Percentiles rank a stretch among this genome's conserved stretches.
Conservation (phyloP, 2,113 vertebrate species). For the Pyrgilauda ruficollis region DNA sequence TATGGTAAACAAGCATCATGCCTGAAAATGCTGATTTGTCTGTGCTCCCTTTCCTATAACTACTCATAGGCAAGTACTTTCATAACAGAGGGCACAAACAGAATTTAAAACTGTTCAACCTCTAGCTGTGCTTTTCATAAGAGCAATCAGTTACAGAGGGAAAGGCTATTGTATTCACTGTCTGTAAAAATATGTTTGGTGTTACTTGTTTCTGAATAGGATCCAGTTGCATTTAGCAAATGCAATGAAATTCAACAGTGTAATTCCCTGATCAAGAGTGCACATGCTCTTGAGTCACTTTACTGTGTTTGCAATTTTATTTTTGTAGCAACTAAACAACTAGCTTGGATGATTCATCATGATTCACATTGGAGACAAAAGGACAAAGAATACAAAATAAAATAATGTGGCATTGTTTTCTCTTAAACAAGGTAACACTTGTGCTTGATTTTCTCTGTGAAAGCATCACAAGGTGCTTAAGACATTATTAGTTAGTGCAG, state of each 20-base stretch:
- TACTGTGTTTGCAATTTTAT: slow-evolving; percentile 26
- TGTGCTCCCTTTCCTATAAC: not conserved
- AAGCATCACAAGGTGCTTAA: slow-evolving; percentile 14
- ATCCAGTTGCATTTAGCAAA: not conserved
- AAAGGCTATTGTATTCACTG: not conserved
- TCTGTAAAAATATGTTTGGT: not conserved
- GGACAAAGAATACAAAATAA: slow-evolving; percentile 24
- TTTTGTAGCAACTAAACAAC: slow-evolving; percentile 56
- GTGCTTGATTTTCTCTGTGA: slow-evolving; percentile 26
- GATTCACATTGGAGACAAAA: slow-evolving; percentile 44
- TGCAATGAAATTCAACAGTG: slow-evolving; percentile 5
- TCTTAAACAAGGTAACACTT: not conserved
- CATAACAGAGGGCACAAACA: not conserved
- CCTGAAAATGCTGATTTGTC: not conserved
- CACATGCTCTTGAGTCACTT: not conserved
- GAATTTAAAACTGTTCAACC: not conserved
- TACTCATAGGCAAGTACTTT: not conserved
- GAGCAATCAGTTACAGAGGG: not conserved
- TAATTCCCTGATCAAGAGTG: slow-evolving; percentile 9
- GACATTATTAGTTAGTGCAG: slow-evolving; percentile 18
- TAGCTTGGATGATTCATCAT: slow-evolving; percentile 57
- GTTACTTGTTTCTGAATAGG: slow-evolving; percentile 10
- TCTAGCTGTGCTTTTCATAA: not conserved
- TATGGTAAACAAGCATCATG: not conserved
- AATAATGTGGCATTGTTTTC: not conserved